phyloP scores from a whole-genome alignment of 2,113 vertebrate species.

The Tetrao urogallus region DNA sequence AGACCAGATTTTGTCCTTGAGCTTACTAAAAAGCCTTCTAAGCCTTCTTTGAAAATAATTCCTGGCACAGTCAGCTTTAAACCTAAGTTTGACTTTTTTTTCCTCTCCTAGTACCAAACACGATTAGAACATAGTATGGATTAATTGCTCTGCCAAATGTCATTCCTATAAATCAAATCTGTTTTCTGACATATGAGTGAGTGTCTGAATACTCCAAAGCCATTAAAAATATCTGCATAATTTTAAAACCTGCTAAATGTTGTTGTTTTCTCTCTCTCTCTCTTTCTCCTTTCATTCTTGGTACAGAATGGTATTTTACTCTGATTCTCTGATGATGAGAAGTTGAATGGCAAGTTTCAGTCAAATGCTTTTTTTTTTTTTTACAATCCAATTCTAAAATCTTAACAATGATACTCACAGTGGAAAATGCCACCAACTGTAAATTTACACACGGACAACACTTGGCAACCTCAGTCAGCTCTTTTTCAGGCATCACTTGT shows the following conservation, averaged over 20 bases:
- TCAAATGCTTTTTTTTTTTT: slow-evolving; percentile 53
- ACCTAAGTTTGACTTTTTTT: slow-evolving; percentile 67
- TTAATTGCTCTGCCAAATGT: slow-evolving; percentile 80
- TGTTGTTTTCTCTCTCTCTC: slow-evolving; percentile 69
- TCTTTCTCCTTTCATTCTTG: slow-evolving; percentile 54
- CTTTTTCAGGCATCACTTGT: slow-evolving; percentile 45
- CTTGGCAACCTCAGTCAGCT: slow-evolving; percentile 45
- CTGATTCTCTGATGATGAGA: slow-evolving; percentile 56
- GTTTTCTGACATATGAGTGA: slow-evolving; percentile 80
- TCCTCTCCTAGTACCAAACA: slow-evolving; percentile 69
- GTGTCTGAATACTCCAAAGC: slow-evolving; percentile 78
- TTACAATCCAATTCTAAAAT: slow-evolving; percentile 62
- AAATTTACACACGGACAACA: slow-evolving; percentile 67
- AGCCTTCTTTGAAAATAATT: slow-evolving; percentile 70
- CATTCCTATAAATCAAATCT: slow-evolving; percentile 79
- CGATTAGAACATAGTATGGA: slow-evolving; percentile 78
- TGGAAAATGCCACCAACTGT: slow-evolving; percentile 72
- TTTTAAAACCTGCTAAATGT: slow-evolving; percentile 80
- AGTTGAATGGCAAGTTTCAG: slow-evolving; percentile 77
- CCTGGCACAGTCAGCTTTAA: slow-evolving; percentile 65
- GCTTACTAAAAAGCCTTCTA: slow-evolving; percentile 54
- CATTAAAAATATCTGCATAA: slow-evolving; percentile 81
- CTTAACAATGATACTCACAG: slow-evolving; percentile 74
- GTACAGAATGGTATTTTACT: slow-evolving; percentile 75
- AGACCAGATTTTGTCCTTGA: slow-evolving; percentile 56